Percentiles rank a stretch among this genome's conserved stretches.
Conservation (phyloP, 1,140 invertebrate species). For the Drosophila sturtevanti region DNA sequence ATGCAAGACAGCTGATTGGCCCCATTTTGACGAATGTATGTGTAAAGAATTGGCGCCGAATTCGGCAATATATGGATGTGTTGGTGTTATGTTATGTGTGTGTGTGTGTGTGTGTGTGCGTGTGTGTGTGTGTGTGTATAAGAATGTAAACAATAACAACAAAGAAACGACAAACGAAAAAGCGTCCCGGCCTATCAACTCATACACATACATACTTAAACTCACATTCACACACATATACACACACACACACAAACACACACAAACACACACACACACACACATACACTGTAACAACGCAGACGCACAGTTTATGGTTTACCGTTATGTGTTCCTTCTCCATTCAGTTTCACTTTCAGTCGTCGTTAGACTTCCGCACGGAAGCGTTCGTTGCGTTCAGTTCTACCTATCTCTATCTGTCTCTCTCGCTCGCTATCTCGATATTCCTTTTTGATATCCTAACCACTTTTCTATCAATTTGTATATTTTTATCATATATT, state of each 20-base stretch:
- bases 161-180: conserved; percentile 36
- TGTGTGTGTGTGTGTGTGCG: conserved; percentile 17
- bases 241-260: conserved; percentile 23
- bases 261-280: conserved; percentile 22
- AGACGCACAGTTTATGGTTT: conserved; percentile 55
- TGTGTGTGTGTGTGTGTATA: conserved; percentile 15
- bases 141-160: conserved; percentile 73
- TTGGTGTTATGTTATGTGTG: neutral
- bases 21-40: conserved; percentile 15
- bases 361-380: conserved; percentile 75
- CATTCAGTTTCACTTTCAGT: conserved; percentile 74
- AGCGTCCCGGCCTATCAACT: conserved; percentile 35
- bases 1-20: conserved; percentile 46
- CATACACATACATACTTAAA: conserved; percentile 15
- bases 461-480: neutral
- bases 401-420: conserved; percentile 46
- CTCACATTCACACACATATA: neutral
- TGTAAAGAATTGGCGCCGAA: conserved; percentile 21
- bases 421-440: conserved; percentile 4
- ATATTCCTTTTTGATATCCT: neutral
- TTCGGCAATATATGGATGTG: neutral
- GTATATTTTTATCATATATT: neutral
- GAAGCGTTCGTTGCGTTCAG: conserved; percentile 66
- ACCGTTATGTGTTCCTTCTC: conserved; percentile 42
- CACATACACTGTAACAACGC: conserved; percentile 35